A percentile compares a stretch with the other conserved stretches of the same genome.
Evolutionary conservation across 2,888 invertebrate species (phyloP).

Genomic region (Acholoe squamosa): DNA sequence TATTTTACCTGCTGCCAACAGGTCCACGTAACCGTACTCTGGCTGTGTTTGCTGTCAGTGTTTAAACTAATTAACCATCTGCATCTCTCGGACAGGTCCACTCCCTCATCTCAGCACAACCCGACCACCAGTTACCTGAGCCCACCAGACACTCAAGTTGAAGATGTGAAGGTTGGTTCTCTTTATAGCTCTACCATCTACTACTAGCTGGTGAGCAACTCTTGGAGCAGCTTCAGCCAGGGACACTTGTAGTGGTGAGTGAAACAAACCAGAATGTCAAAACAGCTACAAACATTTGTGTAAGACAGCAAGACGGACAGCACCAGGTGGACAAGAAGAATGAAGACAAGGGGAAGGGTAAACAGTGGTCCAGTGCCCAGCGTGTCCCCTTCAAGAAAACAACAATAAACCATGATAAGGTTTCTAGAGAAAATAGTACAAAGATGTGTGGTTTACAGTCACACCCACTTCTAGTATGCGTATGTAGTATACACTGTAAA

Average conservation of each 20-base stretch:
- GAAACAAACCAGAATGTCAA: slow-evolving; percentile 49
- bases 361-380: not conserved
- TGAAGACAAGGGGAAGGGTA: slow-evolving; percentile 10
- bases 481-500: too few species aligned
- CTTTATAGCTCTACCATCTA: not conserved
- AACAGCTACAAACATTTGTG: slow-evolving; percentile 48
- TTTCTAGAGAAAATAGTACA: too few species aligned
- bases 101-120: not conserved
- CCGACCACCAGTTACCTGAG: not conserved
- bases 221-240: not conserved
- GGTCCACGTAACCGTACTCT: not conserved
- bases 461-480: too few species aligned
- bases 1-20: too few species aligned
- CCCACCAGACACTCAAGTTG: slow-evolving; percentile 1
- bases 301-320: slow-evolving; percentile 26
- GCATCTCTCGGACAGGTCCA: not conserved
- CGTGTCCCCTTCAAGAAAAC: not conserved
- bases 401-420: not conserved
- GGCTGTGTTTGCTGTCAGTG: not conserved
- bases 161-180: not conserved
- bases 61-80: not conserved
- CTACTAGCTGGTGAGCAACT: not conserved
- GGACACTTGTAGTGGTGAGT: not conserved
- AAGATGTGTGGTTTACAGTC: too few species aligned
- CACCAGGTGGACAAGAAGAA: slow-evolving; percentile 18